Evolutionary conservation across 2,888 invertebrate species (phyloP).

Genomic region (Clivina fossor): DNA sequence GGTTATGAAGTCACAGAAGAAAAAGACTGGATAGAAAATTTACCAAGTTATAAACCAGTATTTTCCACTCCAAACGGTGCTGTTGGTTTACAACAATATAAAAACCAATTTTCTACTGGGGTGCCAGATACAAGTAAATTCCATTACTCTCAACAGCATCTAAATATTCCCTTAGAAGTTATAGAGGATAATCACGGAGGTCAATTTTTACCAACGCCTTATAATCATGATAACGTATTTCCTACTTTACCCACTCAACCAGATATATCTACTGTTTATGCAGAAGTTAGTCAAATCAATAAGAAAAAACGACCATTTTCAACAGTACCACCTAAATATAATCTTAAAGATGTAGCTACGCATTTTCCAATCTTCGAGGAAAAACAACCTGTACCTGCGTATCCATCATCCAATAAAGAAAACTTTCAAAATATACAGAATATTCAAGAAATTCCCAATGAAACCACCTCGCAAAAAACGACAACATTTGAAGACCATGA

Average conservation of each 20-base stretch:
- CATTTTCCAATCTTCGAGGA: slow-evolving; percentile 50
- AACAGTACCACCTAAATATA: slow-evolving; percentile 44
- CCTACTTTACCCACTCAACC: slow-evolving; percentile 51
- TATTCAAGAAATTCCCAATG: slow-evolving; percentile 31
- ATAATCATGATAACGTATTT: slow-evolving; percentile 46
- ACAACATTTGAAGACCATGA: slow-evolving; percentile 32
- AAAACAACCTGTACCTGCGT: slow-evolving; percentile 41
- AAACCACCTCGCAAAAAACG: slow-evolving; percentile 37
- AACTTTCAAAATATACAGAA: slow-evolving; percentile 30
- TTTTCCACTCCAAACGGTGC: slow-evolving; percentile 30
- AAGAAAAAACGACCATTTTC: slow-evolving; percentile 43
- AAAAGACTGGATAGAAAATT: slow-evolving; percentile 43
- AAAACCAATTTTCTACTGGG: slow-evolving; percentile 21
- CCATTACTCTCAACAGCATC: slow-evolving; percentile 37
- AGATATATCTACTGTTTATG: slow-evolving; percentile 51
- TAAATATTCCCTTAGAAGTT: slow-evolving; percentile 42
- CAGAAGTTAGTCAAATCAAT: slow-evolving; percentile 46
- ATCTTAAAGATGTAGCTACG: slow-evolving; percentile 53
- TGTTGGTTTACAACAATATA: too few relatives aligned
- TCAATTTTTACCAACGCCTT: slow-evolving; percentile 52
- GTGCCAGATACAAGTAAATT: slow-evolving; percentile 25
- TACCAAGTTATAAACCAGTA: slow-evolving; percentile 33
- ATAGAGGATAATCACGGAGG: slow-evolving; percentile 43
- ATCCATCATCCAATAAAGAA: neutral
- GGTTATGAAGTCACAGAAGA: slow-evolving; percentile 53